A percentile compares a stretch with the other conserved stretches of the same genome.
phyloP scores from a whole-genome alignment of 2,888 invertebrate species.

The Lacanobia oleracea region DNA sequence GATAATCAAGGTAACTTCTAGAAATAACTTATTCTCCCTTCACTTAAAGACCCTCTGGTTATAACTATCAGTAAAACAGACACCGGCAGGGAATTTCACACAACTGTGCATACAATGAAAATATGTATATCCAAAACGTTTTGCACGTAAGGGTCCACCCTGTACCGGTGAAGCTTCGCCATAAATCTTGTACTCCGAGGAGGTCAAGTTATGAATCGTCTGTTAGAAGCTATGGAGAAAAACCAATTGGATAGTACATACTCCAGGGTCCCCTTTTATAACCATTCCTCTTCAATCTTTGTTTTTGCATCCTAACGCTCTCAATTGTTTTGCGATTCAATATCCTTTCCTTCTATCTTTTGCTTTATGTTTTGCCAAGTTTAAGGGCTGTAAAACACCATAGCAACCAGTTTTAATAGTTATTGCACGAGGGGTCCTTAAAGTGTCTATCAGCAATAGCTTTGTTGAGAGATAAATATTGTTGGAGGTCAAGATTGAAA shows the following conservation, averaged over 20 bases:
- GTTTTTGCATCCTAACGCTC: background rate
- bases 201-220: no score
- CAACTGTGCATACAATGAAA: no score
- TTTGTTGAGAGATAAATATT: slow-evolving; percentile 1
- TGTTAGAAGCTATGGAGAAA: no score
- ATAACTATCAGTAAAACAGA: no score
- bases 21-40: no score
- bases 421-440: background rate
- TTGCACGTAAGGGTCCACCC: no score
- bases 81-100: no score
- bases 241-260: background rate
- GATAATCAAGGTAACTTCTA: no score
- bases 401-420: background rate
- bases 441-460: background rate
- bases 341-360: background rate
- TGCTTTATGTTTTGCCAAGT: background rate
- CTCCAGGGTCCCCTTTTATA: background rate
- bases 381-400: background rate
- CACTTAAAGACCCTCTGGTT: no score
- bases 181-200: no score
- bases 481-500: background rate
- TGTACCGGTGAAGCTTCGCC: no score
- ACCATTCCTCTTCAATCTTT: background rate
- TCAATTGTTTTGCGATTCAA: background rate
- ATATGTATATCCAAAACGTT: no score